Base-by-base conservation (phyloP, 2,797 vertebrate species). In the Gallinago stenura region DNA sequence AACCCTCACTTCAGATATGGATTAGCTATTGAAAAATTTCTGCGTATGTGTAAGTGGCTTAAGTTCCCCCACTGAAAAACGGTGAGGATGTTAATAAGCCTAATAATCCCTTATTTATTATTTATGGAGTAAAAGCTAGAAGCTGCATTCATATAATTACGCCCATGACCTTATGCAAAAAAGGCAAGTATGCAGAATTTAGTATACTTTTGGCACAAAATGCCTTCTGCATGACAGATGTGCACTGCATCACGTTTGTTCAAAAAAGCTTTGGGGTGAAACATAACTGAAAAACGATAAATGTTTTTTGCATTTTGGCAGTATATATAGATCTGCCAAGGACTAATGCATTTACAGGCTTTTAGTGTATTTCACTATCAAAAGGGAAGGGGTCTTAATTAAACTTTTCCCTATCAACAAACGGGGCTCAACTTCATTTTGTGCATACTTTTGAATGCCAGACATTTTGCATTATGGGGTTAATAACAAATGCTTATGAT, bases 401-500 rank as follows among this genome's bases (percentile, higher is more conserved):
- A 68, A 68, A 69, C 35, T 64, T 80, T 92, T 76, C 30, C 56
- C 28, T 76, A 10, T 31, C 46, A 87, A 68, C 41, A 82, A 80
- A 39, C n/a, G 41, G 41, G 18, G 35, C 35, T 94, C 31, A 33
- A 30, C 53, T 77, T 90, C 37, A 50, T 80, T 80, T 87, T 41
- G 45, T 77, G 62, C 75, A 53, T 58, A 89, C 61, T 71, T 93
- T 77, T 89, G 86, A 70, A 83, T 75, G 92, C 89, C 90, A 96
- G 93, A 84, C 90, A 80, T 87, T 92, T 92, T 89, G 71, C 72
- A 94, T 92, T 90, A 94, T 8, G 37, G 75, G 89, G 95, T 97
- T 97, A 97, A 96, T 94, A 94, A 95, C 92, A 93, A 96, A 90
- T 76, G 89, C 86, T 95, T 94, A 70, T 95, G 91, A 84, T 87